Conservation (phyloP, 1,140 invertebrate species). For the Drusus annulatus region DNA sequence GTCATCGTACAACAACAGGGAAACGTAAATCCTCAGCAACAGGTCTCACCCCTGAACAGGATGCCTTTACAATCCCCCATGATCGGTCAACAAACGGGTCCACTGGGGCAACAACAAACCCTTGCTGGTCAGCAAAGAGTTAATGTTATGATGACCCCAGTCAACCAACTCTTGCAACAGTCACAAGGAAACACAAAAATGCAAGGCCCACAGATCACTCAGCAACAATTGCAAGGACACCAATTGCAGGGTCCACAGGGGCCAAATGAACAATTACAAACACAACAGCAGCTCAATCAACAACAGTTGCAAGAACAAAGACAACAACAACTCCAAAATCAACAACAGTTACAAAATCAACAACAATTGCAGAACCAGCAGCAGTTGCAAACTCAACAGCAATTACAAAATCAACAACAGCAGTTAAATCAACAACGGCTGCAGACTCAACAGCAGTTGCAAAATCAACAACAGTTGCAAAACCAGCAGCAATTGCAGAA, state of each 20-base stretch:
- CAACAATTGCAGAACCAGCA: slow-evolving; percentile 60
- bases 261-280: slow-evolving; percentile 65
- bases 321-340: slow-evolving; percentile 68
- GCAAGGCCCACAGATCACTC: neutral
- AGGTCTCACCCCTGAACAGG: slow-evolving; percentile 17
- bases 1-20: slow-evolving; percentile 62
- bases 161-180: slow-evolving; percentile 59
- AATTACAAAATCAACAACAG: slow-evolving; percentile 61
- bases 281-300: slow-evolving; percentile 71
- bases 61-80: slow-evolving; percentile 29
- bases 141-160: slow-evolving; percentile 41
- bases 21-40: slow-evolving; percentile 25
- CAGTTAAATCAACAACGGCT: slow-evolving; percentile 46
- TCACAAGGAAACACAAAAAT: slow-evolving; percentile 9
- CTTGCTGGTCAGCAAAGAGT: slow-evolving; percentile 71
- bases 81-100: slow-evolving; percentile 58
- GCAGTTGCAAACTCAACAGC: slow-evolving; percentile 60
- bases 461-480: slow-evolving; percentile 46
- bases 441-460: slow-evolving; percentile 46
- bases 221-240: slow-evolving; percentile 55
- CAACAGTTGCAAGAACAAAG: slow-evolving; percentile 71
- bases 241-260: slow-evolving; percentile 57
- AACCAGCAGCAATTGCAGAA: slow-evolving; percentile 62
- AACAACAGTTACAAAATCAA: slow-evolving; percentile 64
- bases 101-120: slow-evolving; percentile 65